Percentiles rank a stretch among this genome's conserved stretches.
These are phyloP conservation scores for Halcyon badia DNA, from an alignment of 2,797 vertebrate species.

Conservation along the genomic window DNA sequence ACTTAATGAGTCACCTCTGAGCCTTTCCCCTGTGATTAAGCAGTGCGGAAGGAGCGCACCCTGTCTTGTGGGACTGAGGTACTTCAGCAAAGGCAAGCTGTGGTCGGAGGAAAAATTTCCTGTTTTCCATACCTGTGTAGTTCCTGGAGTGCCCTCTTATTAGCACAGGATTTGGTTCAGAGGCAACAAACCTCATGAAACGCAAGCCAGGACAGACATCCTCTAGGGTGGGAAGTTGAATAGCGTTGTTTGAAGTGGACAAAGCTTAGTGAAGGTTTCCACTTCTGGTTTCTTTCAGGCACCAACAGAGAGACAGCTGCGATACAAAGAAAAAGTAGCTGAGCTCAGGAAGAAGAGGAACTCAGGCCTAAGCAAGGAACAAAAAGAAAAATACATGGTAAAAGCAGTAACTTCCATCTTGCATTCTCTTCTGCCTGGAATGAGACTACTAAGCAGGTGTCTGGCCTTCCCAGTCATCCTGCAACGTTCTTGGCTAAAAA, in stretches of 20 bases:
- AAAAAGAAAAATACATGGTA: slow-evolving; percentile 99
- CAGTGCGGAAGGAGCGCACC: not conserved
- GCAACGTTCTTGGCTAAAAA: not conserved
- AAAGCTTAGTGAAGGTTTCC: not conserved
- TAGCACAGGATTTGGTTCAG: not conserved
- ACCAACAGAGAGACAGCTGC: slow-evolving; percentile 92
- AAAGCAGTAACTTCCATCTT: not conserved
- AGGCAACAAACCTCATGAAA: not conserved
- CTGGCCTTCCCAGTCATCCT: not conserved
- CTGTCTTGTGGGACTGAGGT: not conserved
- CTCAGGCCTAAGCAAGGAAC: slow-evolving; percentile 93
- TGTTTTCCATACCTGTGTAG: not conserved
- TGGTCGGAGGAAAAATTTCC: not conserved
- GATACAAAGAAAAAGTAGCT: slow-evolving; percentile 96
- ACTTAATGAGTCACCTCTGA: not conserved
- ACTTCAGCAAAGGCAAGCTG: not conserved
- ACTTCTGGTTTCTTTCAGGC: slow-evolving; percentile 81
- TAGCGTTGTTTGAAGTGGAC: not conserved
- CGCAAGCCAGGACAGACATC: not conserved
- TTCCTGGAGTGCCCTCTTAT: not conserved
- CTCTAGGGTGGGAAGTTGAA: not conserved
- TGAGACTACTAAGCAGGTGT: accelerated
- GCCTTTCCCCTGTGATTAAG: not conserved
- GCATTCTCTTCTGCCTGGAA: not conserved
- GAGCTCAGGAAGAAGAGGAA: slow-evolving; percentile 97